Percentiles rank a stretch among this genome's conserved stretches.
Conservation (phyloP, 2,888 invertebrate species). For the Andrena chrysosceles region DNA sequence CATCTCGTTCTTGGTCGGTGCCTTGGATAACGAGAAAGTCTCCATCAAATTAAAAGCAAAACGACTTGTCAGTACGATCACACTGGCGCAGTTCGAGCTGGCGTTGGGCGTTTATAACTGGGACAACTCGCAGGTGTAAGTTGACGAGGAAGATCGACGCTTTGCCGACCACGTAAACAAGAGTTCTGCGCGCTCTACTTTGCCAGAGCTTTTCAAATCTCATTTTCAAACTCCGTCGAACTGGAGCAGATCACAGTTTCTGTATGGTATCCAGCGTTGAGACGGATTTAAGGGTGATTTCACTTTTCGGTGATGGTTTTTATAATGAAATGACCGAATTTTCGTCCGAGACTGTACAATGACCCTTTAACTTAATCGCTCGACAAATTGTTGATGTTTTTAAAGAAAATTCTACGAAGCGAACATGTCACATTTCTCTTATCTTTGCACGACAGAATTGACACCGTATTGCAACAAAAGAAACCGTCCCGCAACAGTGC, state of each 20-base stretch:
- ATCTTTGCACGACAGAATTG: conserved; percentile 78
- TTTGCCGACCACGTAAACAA: not conserved
- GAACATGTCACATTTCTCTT: not conserved
- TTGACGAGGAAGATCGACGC: conserved; percentile 28
- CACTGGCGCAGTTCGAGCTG: conserved; percentile 85
- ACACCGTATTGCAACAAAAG: conserved; percentile 84
- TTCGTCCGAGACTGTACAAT: too few species aligned
- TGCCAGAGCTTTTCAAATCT: too few species aligned
- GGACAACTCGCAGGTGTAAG: conserved; percentile 84
- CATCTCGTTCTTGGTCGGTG: conserved; percentile 85
- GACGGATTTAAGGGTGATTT: too few species aligned
- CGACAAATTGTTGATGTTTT: not conserved
- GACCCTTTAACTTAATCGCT: too few species aligned
- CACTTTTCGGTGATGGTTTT: too few species aligned
- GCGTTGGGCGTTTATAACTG: conserved; percentile 85
- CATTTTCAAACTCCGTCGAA: too few species aligned
- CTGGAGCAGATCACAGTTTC: too few species aligned
- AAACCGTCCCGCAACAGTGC: conserved; percentile 78
- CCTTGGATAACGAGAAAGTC: conserved; percentile 84
- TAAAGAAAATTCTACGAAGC: not conserved
- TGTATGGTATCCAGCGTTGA: too few species aligned
- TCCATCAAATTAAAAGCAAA: conserved; percentile 85
- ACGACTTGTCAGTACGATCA: conserved; percentile 85
- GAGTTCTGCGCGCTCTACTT: too few species aligned
- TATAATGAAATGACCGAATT: too few species aligned